Base-by-base conservation (phyloP, 2,113 vertebrate genomes). In the Dipodomys merriami region DNA sequence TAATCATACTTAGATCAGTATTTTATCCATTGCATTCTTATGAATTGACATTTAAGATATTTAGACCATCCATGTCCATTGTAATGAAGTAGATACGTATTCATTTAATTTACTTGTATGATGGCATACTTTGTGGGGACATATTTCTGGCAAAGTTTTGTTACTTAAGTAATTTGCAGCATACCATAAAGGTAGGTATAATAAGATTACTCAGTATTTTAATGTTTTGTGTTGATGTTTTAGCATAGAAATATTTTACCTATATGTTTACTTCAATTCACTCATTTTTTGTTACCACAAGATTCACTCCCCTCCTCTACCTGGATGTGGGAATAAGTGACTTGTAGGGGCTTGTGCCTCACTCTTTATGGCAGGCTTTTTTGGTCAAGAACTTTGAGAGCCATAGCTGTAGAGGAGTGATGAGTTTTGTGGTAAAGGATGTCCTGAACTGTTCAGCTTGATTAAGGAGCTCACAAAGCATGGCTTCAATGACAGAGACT, bases 191-290 rank as follows among this genome's bases (percentile, higher is more conserved):
- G 10, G 57, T 88, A 82, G 53, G 10, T 91, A 23, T 86, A 68
- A 86, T 93, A 74, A 92, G 74, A 77, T 88, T 85, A 68, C 67
- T 78, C 27, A 22, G 4, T 91, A 91, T 79, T 88, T 83, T 90
- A 91, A 83, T 46, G 35, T 74, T 94, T 94, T 78, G 7, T 49
- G 9, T 39, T 84, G 23, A 11, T 90, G 20, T 80, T 67, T 91
- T 49, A 33, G n/a, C n/a, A 53, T 88, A 33, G 65, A 83, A 86
- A 81, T 83, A 22, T 88, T 94, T 82, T 68, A 76, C 69, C 69
- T 91, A 29, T 22, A 25, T 90, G 16, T 71, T 86, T 85, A 22
- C 11, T 82, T 7, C 18, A 29, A 7, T 90, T 87, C 23, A 44
- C 49, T 71, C 77, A 65, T 84, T 88, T 23, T 73, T 78, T 44